phyloP scores from a whole-genome alignment of 2,797 vertebrate genomes.

The Adelosebastes latens region DNA sequence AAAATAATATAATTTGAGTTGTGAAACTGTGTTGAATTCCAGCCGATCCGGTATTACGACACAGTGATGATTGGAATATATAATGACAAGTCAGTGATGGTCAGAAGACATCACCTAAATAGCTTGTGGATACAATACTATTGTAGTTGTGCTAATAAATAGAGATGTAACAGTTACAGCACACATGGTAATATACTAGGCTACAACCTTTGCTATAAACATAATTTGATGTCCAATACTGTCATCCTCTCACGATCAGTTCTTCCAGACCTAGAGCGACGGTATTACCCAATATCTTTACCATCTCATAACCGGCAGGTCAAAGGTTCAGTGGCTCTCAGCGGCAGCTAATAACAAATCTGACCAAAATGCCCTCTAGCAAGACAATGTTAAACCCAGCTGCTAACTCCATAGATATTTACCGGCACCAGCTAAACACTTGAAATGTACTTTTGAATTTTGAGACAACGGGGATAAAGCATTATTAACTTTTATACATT shows the following conservation, averaged over 20 bases:
- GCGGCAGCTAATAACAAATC: conserved; percentile 27
- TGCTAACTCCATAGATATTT: conserved; percentile 20
- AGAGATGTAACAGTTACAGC: neutral
- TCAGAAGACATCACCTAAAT: neutral
- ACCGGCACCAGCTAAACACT: neutral
- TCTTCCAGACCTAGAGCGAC: neutral
- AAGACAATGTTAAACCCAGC: conserved; percentile 5
- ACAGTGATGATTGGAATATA: neutral
- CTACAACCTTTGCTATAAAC: neutral
- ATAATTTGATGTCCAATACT: neutral
- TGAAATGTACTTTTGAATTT: neutral
- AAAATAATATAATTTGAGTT: neutral
- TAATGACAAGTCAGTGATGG: neutral
- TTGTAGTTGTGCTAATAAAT: neutral
- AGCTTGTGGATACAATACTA: neutral
- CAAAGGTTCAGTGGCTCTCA: conserved; percentile 48
- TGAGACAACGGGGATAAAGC: neutral
- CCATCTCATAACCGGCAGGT: conserved; percentile 22
- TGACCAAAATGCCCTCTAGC: conserved; percentile 14
- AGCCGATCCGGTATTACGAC: neutral
- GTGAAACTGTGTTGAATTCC: neutral
- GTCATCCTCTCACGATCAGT: neutral
- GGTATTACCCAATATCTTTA: neutral
- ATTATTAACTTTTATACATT: neutral
- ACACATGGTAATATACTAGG: neutral